Conservation (phyloP, 2,113 vertebrate species). For the Bufo bufo region DNA sequence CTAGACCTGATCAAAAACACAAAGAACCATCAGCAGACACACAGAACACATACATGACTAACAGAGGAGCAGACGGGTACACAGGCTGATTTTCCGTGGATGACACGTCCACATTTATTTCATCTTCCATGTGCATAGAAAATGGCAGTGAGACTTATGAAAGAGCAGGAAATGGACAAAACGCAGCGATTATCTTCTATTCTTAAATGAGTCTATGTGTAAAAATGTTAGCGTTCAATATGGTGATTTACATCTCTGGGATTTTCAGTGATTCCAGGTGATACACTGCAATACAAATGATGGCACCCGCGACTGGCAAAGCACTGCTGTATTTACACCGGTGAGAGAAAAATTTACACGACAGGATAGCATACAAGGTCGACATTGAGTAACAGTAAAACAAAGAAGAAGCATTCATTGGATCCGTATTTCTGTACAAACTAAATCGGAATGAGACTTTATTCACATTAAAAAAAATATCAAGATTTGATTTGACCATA, state of each 20-base stretch:
- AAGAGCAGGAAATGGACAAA: constrained; percentile 76
- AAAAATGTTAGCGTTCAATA: constrained; percentile 75
- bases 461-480: constrained; percentile 81
- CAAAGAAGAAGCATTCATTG: constrained; percentile 80
- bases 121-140: constrained; percentile 83
- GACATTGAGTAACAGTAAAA: constrained; percentile 88
- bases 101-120: constrained; percentile 85
- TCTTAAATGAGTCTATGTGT: constrained; percentile 72
- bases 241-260: constrained; percentile 69
- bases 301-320: constrained; percentile 86
- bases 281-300: constrained; percentile 88
- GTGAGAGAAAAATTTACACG: constrained; percentile 90
- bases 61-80: constrained; percentile 59
- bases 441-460: constrained; percentile 85
- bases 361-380: constrained; percentile 87
- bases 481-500: constrained; percentile 85
- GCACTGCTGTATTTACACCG: constrained; percentile 94
- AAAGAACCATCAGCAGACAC: neutral
- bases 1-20: neutral
- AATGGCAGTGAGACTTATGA: constrained; percentile 84
- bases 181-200: constrained; percentile 65
- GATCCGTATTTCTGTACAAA: constrained; percentile 89
- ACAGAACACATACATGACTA: constrained; percentile 15
- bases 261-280: constrained; percentile 77
- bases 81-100: constrained; percentile 72